Evolutionary conservation across 2,113 vertebrate species (phyloP).

Genomic region (Amblyopsis rosae): DNA sequence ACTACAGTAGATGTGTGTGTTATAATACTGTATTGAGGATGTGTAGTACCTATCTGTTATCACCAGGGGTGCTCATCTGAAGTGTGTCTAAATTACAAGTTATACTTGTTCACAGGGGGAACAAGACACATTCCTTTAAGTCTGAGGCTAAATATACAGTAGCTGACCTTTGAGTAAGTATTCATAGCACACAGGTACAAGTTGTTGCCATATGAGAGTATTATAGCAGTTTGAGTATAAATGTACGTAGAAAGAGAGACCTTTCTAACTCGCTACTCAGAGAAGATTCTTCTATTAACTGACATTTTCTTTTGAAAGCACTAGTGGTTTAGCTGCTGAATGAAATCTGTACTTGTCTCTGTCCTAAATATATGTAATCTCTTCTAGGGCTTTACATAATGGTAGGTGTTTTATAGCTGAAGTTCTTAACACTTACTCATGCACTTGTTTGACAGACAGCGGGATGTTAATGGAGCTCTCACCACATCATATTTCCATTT

Average conservation of each 20-base stretch:
- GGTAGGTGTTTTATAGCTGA: background rate
- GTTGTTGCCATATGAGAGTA: background rate
- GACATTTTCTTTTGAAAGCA: background rate
- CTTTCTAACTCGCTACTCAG: too few species aligned
- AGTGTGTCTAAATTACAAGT: background rate
- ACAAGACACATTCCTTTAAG: background rate
- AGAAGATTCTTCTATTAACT: background rate
- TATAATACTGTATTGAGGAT: background rate
- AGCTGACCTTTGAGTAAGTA: background rate
- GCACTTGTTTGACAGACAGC: background rate
- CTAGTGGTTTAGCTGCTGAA: background rate
- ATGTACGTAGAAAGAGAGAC: too few species aligned
- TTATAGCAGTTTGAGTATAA: too few species aligned
- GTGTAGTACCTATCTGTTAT: background rate
- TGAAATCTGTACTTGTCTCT: background rate
- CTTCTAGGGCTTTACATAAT: conserved; percentile 6
- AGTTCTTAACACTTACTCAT: conserved; percentile 9
- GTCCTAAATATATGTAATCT: background rate
- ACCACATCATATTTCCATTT: background rate
- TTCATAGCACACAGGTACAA: background rate
- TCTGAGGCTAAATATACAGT: too few species aligned
- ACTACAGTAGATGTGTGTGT: too few species aligned
- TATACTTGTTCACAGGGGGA: background rate
- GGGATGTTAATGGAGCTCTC: background rate
- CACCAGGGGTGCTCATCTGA: background rate